Base-by-base conservation (phyloP, 2,888 invertebrate species). In the Cybosia mesomella region DNA sequence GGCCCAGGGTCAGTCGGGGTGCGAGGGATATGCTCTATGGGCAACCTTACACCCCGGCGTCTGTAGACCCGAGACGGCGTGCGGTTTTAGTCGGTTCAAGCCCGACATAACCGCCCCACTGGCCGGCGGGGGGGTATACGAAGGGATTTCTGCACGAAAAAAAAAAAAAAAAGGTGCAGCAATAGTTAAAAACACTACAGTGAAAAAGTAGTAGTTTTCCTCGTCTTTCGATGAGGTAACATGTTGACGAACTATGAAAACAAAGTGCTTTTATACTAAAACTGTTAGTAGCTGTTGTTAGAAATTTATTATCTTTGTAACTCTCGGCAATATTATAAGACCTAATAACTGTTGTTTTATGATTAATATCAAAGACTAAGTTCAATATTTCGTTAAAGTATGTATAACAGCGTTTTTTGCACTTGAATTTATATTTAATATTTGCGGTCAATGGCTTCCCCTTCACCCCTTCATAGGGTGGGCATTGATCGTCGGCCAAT, bases 241-340 rank as follows among this genome's bases (percentile, higher is more conserved):
- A 76, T 49, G n/a, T 9, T 34, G 64, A 18, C 11, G 18, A 59
- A 43, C 62, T 54, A 62, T 73, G 66, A 76, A 63, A 57, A 57
- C 57, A 43, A 49, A 66, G 9, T 28, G 28, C 43, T 43, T 3
- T 34, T 28, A 57, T 36, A 58, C 18, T 18, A 3, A 60, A 60
- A 22, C 59, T 39, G 32, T 10, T 11, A 32, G 43, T 34, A 9
- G 62, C 61, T 39, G 13, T 60, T 66, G 53, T 57, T 61, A 32
- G 65, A 64, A 67, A 54, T 76, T 73, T 63, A 66, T 68, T 62
- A 58, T 68, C 58, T 58, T 58, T 36, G 18, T 57, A 60, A 68
- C 64, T 65, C 58, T 49, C 32, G 55, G 11, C 7, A 57, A 24
- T n/a, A 66, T 61, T 57, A 53, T 64, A 39, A 32, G 36, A 28